phyloP scores from a whole-genome alignment of 2,797 vertebrate genomes.

The Vireo griseus region DNA sequence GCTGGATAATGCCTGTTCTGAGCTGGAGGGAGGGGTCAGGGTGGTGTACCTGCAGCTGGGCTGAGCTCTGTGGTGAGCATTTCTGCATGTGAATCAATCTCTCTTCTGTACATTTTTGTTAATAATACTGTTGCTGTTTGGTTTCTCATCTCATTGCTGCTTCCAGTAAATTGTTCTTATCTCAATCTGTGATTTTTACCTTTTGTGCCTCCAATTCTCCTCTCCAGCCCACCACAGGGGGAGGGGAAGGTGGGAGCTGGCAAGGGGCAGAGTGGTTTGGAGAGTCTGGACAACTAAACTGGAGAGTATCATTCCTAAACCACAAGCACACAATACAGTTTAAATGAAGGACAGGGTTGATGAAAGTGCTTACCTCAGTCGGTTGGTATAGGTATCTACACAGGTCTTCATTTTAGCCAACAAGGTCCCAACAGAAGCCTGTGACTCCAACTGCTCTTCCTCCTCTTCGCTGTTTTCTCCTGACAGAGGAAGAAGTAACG shows the following conservation, averaged over 20 bases:
- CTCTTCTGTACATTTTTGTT: background rate
- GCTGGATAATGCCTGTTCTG: background rate
- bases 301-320: background rate
- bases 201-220: background rate
- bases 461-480: slow-evolving; percentile 81
- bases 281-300: accelerated
- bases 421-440: slow-evolving; percentile 92
- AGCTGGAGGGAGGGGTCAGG: background rate
- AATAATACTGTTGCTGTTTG: background rate
- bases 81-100: background rate
- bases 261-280: background rate
- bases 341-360: background rate
- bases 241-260: background rate
- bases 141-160: background rate
- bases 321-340: background rate
- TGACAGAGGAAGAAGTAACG: slow-evolving; percentile 89
- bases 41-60: background rate
- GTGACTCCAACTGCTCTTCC: slow-evolving; percentile 88
- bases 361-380: slow-evolving; percentile 79
- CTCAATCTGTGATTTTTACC: accelerated
- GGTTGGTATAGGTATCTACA: slow-evolving; percentile 97
- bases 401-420: slow-evolving; percentile 99
- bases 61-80: background rate
- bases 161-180: background rate
- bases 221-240: background rate